phyloP scores from a whole-genome alignment of 2,888 invertebrate genomes.

The Pyralis farinalis region DNA sequence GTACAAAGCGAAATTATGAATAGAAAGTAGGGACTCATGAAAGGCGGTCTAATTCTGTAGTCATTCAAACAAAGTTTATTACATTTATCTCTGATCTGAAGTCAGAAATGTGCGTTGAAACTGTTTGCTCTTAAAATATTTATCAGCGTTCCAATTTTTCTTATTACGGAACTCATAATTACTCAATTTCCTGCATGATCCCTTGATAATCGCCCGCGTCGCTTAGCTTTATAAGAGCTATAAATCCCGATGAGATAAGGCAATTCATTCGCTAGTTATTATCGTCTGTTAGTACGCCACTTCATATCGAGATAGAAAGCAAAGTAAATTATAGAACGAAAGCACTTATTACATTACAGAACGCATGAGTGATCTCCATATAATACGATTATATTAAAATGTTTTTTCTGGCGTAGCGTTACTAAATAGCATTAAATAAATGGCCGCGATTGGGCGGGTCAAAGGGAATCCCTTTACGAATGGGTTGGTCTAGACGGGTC shows the following conservation, averaged over 20 bases:
- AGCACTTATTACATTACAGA: constrained; percentile 20
- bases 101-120: not conserved
- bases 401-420: constrained; percentile 1
- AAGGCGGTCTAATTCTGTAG: too few relatives aligned
- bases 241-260: constrained; percentile 44
- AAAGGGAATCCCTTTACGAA: constrained; percentile 40
- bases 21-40: too few relatives aligned
- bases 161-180: constrained; percentile 17
- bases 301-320: constrained; percentile 27
- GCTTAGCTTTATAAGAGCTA: constrained; percentile 29
- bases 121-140: constrained; percentile 6
- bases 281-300: constrained; percentile 22
- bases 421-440: not conserved
- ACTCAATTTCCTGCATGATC: constrained; percentile 31
- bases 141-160: constrained; percentile 10
- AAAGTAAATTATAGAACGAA: constrained; percentile 30
- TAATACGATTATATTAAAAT: constrained; percentile 20
- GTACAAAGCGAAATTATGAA: too few relatives aligned
- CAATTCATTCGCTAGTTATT: constrained; percentile 30
- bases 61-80: too few relatives aligned
- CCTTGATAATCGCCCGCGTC: constrained; percentile 39
- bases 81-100: too few relatives aligned
- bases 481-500: constrained; percentile 52
- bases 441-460: constrained; percentile 21
- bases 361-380: constrained; percentile 14